These are phyloP conservation scores for Yponomeuta malinellus DNA, from an alignment of 2,888 invertebrate genomes.

Conservation along the genomic window DNA sequence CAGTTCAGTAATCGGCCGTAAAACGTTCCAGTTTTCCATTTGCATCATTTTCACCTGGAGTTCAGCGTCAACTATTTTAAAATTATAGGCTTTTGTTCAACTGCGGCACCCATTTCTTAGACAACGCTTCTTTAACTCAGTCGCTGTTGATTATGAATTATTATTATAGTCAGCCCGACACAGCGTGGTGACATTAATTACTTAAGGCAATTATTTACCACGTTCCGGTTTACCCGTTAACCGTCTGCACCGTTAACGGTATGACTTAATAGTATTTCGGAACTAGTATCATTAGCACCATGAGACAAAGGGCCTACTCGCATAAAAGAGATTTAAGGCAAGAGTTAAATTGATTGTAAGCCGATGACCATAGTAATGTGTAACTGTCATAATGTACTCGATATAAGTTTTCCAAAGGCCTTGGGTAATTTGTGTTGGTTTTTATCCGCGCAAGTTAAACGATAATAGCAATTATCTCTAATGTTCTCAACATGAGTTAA, in stretches of 20 bases:
- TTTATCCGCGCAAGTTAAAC: background rate
- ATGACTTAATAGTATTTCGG: constrained; percentile 34
- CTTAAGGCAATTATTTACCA: constrained; percentile 35
- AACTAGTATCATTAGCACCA: constrained; percentile 20
- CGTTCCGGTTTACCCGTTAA: constrained; percentile 49
- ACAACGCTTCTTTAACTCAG: background rate
- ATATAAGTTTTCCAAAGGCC: background rate
- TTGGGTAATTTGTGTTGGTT: background rate
- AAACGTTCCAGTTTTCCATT: too few relatives aligned
- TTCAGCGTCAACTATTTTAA: background rate
- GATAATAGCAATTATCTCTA: background rate
- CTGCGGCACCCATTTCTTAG: background rate
- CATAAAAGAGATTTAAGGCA: too few relatives aligned
- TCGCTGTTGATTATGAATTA: background rate
- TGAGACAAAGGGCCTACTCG: background rate
- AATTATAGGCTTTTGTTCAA: background rate
- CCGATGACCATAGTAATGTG: too few relatives aligned
- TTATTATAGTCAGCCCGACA: background rate
- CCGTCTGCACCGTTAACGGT: constrained; percentile 35
- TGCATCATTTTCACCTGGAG: background rate
- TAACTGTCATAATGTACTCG: background rate
- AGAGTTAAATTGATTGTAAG: too few relatives aligned
- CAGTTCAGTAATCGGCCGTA: too few relatives aligned
- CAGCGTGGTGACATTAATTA: background rate
- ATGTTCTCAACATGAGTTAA: background rate